Conservation (phyloP, 2,797 vertebrate genomes). For the Sarcoramphus papa region DNA sequence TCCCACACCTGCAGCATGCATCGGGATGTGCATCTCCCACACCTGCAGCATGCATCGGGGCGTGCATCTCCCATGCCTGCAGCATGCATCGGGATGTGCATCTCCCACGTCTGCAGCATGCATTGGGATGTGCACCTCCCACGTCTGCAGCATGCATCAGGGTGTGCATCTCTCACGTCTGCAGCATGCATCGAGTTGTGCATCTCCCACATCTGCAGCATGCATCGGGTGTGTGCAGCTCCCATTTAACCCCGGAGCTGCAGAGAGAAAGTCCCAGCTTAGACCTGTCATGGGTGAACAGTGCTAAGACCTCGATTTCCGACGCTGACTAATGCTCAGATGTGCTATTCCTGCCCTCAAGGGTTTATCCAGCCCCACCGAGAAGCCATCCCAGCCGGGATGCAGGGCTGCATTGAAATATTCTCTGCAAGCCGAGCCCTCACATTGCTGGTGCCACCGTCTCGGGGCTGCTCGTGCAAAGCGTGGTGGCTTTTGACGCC, state of each 20-base stretch:
- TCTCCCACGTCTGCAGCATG: no score
- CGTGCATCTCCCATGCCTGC: background rate
- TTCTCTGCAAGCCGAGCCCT: background rate
- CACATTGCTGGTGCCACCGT: accelerated
- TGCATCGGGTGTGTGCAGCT: accelerated
- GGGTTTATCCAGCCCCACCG: background rate
- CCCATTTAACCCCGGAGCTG: background rate
- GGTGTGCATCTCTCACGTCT: no score
- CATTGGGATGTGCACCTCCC: no score
- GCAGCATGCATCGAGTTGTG: accelerated
- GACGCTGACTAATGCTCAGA: accelerated
- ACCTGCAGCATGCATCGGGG: background rate
- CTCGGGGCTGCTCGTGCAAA: background rate
- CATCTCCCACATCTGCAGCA: background rate
- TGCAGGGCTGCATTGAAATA: background rate
- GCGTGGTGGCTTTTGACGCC: background rate
- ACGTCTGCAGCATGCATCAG: accelerated
- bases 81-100: no score
- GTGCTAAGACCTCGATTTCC: background rate
- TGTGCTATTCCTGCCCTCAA: background rate
- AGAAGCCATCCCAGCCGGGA: accelerated
- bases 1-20: background rate
- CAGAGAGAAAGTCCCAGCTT: background rate
- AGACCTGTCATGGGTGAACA: background rate
- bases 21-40: background rate